Conservation (phyloP, 2,113 vertebrate species). For the Gavialis gangeticus region DNA sequence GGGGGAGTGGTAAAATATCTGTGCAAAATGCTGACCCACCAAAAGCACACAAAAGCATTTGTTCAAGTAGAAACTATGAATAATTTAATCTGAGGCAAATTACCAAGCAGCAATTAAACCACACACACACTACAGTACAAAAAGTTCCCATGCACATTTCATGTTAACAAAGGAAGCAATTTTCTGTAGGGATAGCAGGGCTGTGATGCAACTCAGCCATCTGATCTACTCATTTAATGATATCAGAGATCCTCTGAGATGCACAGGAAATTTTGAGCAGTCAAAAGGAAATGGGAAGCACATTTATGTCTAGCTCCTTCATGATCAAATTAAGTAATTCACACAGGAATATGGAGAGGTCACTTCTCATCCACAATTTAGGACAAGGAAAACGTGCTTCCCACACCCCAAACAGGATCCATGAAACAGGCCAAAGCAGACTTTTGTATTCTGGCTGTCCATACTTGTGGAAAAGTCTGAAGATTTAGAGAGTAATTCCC, state of each 20-base stretch:
- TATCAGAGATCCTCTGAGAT: background rate
- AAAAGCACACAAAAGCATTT: conserved; percentile 45
- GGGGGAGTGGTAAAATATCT: conserved; percentile 16
- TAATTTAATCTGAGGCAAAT: conserved; percentile 52
- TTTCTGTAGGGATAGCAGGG: background rate
- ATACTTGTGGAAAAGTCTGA: background rate
- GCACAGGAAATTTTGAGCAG: background rate
- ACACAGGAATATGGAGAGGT: background rate
- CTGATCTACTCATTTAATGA: accelerated
- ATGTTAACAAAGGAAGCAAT: background rate
- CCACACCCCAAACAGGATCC: background rate
- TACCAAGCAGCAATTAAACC: conserved; percentile 58
- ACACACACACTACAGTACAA: background rate
- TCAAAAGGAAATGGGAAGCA: background rate
- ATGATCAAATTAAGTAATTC: background rate
- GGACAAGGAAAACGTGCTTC: background rate
- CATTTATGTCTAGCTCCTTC: background rate
- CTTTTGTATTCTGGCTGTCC: background rate
- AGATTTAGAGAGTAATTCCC: no score
- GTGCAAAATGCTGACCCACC: conserved; percentile 47
- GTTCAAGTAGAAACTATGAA: conserved; percentile 42
- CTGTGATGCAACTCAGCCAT: background rate
- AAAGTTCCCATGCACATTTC: conserved; percentile 42
- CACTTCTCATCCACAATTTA: accelerated
- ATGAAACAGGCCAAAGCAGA: accelerated